Conservation (phyloP, 2,888 invertebrate species). For the Drosophila parthenogenetica region DNA sequence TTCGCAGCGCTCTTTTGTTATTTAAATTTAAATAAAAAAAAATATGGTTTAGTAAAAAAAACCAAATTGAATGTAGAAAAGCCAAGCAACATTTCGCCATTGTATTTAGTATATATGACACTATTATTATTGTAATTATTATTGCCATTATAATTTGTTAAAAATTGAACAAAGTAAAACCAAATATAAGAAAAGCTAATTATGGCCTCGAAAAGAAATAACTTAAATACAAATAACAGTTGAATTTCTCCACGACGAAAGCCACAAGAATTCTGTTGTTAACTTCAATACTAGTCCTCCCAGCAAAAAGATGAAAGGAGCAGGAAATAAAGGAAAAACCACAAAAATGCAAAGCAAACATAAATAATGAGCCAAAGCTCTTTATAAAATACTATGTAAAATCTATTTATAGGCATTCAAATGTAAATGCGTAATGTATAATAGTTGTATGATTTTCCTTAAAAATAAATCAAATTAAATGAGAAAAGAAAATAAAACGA, state of each 20-base stretch:
- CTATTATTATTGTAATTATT: conserved; percentile 22
- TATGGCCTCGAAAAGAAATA: conserved; percentile 17
- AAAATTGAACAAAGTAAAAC: conserved; percentile 28
- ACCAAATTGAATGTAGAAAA: conserved; percentile 9
- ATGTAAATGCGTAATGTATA: conserved; percentile 60
- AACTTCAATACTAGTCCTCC: conserved; percentile 45
- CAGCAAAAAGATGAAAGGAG: conserved; percentile 8
- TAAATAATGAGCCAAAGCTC: conserved; percentile 50
- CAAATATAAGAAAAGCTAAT: conserved; percentile 20
- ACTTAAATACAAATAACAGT: conserved; percentile 5
- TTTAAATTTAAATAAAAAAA: conserved; percentile 18
- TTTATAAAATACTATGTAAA: conserved; percentile 44
- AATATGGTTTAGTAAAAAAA: conserved; percentile 3
- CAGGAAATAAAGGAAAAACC: conserved; percentile 4
- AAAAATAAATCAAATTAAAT: conserved; percentile 32
- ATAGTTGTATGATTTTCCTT: conserved; percentile 64
- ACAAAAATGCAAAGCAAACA: conserved; percentile 14
- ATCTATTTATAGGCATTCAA: conserved; percentile 31
- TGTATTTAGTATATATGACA: conserved; percentile 43
- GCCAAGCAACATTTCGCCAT: conserved; percentile 44
- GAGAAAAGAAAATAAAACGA: conserved; percentile 2
- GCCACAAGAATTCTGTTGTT: conserved; percentile 40
- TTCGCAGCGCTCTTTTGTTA: conserved; percentile 32
- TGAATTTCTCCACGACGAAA: conserved; percentile 30
- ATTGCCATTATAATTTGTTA: conserved; percentile 13